A percentile compares a stretch with the other conserved stretches of the same genome.
Conservation (phyloP, 2,113 vertebrate species). For the Litocranius walleri region DNA sequence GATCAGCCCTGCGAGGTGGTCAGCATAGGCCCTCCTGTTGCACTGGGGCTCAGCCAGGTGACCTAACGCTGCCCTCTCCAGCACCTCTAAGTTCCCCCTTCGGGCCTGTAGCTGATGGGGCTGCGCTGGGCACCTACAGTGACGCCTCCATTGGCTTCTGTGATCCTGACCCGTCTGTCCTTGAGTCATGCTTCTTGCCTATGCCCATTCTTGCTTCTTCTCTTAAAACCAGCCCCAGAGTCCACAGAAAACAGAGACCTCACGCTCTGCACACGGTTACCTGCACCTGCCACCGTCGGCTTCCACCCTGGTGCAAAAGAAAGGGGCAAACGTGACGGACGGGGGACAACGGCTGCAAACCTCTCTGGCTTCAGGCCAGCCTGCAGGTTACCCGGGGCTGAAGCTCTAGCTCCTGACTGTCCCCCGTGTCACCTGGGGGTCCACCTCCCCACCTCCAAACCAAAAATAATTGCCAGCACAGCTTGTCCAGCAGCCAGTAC, state of each 20-base stretch:
- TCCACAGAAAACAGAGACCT: not conserved
- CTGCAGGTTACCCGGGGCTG: not conserved
- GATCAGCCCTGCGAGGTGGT: not conserved
- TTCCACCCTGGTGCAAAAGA: not conserved
- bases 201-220: not conserved
- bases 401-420: not conserved
- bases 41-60: not conserved
- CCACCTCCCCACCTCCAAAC: not conserved
- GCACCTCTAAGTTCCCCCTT: not conserved
- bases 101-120: not conserved
- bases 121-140: not conserved
- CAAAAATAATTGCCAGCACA: not conserved
- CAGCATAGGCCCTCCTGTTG: not conserved
- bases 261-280: no score
- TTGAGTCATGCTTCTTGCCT: not conserved
- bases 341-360: rapidly evolving
- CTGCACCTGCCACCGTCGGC: rapidly evolving
- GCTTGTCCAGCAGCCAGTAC: not conserved
- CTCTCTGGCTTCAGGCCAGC: not conserved
- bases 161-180: not conserved
- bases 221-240: not conserved
- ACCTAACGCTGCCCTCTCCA: no score
- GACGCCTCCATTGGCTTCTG: not conserved
- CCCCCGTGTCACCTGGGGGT: not conserved
- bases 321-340: not conserved